phyloP scores from a whole-genome alignment of 1,140 invertebrate species.

The Magallana angulata region DNA sequence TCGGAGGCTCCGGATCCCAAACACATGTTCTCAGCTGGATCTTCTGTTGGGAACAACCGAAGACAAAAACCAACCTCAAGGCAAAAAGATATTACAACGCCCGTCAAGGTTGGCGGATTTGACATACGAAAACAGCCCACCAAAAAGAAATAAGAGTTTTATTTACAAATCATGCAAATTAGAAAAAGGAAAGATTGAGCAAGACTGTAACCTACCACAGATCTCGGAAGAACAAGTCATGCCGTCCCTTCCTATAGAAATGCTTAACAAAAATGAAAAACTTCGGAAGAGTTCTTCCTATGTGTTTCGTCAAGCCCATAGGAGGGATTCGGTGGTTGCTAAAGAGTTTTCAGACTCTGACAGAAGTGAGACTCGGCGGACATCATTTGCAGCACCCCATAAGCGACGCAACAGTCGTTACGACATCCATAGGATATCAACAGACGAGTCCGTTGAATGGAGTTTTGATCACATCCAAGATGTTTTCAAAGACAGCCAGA shows the following conservation, averaged over 20 bases:
- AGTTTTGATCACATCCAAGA: neutral
- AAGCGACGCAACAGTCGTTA: slow-evolving; percentile 15
- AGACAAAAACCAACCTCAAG: neutral
- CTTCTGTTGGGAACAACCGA: neutral
- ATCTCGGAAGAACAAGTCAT: slow-evolving; percentile 12
- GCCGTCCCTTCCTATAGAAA: slow-evolving; percentile 17
- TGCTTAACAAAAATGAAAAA: slow-evolving; percentile 18
- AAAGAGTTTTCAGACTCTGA: neutral
- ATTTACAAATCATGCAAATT: slow-evolving; percentile 35
- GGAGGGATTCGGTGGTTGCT: neutral
- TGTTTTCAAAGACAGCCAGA: neutral
- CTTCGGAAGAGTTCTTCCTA: neutral
- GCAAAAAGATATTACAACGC: neutral
- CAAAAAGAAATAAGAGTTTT: slow-evolving; percentile 26
- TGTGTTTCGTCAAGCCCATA: neutral
- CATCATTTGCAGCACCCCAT: neutral
- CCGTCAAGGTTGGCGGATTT: slow-evolving; percentile 5
- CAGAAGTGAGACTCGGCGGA: neutral
- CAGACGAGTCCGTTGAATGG: neutral
- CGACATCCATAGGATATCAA: neutral
- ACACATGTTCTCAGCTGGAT: neutral
- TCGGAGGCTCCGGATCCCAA: neutral
- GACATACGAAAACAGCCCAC: slow-evolving; percentile 24
- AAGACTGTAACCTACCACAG: slow-evolving; percentile 16
- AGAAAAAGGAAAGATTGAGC: slow-evolving; percentile 23